Evolutionary conservation across 2,797 vertebrate species (phyloP), one percentile per base, ranked within the genome.

Genomic region (Danio choprae): DNA sequence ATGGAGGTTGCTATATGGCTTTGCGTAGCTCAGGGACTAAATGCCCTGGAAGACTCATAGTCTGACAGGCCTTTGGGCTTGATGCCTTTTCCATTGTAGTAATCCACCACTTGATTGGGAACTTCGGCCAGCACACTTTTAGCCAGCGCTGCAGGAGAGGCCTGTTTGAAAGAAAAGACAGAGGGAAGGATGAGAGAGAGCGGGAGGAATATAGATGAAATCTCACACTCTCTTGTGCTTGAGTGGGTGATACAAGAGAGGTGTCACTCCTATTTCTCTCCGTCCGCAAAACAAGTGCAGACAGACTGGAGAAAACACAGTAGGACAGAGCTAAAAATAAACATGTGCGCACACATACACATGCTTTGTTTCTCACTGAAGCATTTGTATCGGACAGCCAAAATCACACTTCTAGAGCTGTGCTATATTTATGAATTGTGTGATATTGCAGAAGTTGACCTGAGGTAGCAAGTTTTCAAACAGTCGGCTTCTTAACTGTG

Each of bases 41-140:
- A 96, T 86, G 97, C 95, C 93, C 96, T 95, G 88, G 96, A 96
- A 93, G 98, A 96, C 92, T 99, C 98, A 1, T 94, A 99, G 87
- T 99, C 97, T 9, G 97, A 96, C 86, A 96, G 87, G 88, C 97
- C 96, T 92, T 99, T 99, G 88, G 98, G 98, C 91, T 97, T 97
- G 91, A 99, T 98, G 87, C 95, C 97, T 94, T 98, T 99, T 80
- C 96, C 95, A 65, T 98, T 99, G 94, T 99, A 99, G 93, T 99
- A 99, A 94, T 99, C 98, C 93, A 99, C 98, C 82, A 99, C 98
- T 93, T 99, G 98, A 90, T 99, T 99, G 44, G 98, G 98, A 88
- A 99, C 98, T 93, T 99, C 98, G 20, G 98, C 98, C 93, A 99
- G 87, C 88, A 99, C 98, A 6, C 97, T 99, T 91, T 99, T 99